Conservation (phyloP, 2,113 vertebrate species). For the Sceloporus undulatus region DNA sequence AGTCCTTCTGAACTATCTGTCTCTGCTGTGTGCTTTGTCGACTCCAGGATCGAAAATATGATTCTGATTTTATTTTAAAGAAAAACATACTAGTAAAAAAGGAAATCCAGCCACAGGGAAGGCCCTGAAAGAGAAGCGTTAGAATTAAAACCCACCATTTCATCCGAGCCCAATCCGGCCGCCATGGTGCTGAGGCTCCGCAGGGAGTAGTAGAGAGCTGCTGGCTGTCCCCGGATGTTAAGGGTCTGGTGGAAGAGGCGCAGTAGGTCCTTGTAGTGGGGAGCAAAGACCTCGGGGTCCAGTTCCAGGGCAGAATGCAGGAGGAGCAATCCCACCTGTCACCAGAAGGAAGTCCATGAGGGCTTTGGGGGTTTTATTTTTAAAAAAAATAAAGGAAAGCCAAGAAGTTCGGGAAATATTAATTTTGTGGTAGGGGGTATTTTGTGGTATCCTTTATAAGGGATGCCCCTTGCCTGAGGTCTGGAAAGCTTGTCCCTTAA, state of each 20-base stretch:
- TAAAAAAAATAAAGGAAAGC: no score
- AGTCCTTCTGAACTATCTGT: neutral
- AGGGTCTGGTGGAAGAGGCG: conserved; percentile 81
- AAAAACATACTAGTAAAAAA: no score
- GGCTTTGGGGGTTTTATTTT: neutral
- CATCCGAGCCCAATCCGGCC: conserved; percentile 77
- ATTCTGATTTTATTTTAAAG: no score
- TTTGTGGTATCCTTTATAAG: no score
- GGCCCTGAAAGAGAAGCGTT: neutral
- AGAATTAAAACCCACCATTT: conserved; percentile 76
- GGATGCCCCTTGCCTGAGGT: no score
- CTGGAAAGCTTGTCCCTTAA: no score
- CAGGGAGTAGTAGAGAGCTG: conserved; percentile 84
- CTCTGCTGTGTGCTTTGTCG: no score
- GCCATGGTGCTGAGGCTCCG: conserved; percentile 83
- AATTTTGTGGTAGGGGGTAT: no score
- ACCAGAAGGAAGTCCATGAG: neutral
- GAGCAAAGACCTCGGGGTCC: conserved; percentile 82
- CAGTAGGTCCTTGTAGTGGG: conserved; percentile 84
- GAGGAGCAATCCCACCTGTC: conserved; percentile 86
- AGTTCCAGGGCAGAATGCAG: conserved; percentile 86
- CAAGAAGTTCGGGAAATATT: no score
- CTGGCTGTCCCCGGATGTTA: conserved; percentile 80
- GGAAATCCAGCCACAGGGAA: neutral
- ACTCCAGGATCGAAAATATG: neutral